Evolutionary conservation across 2,113 vertebrate species (phyloP).

Genomic region (Asarcornis scutulata): DNA sequence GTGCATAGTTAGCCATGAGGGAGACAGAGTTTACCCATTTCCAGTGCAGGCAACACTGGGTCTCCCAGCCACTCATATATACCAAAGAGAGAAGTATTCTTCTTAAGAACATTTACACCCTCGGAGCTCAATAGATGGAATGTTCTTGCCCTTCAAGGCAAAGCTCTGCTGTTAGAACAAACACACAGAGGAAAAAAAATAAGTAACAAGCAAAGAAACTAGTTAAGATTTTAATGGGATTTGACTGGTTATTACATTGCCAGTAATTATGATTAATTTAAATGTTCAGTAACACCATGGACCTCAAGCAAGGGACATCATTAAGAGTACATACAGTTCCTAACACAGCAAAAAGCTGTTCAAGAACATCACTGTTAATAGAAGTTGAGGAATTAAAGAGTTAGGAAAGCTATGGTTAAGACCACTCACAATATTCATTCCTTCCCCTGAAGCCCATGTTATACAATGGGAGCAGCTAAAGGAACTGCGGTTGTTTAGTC

Average conservation of each 20-base stretch:
- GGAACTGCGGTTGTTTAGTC: no score
- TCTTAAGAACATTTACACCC: slow-evolving; percentile 12
- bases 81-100: slow-evolving; percentile 16
- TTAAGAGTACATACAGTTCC: not conserved
- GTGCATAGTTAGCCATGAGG: slow-evolving; percentile 48
- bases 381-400: not conserved
- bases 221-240: slow-evolving; percentile 18
- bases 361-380: not conserved
- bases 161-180: slow-evolving; percentile 27
- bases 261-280: not conserved
- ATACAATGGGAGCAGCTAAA: not conserved
- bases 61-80: not conserved
- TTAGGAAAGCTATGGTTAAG: not conserved
- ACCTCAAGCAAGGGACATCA: not conserved
- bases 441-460: accelerated
- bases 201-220: not conserved
- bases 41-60: not conserved
- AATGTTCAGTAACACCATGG: not conserved
- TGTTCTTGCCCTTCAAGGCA: slow-evolving; percentile 44
- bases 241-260: not conserved
- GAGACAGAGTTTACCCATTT: slow-evolving; percentile 40
- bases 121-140: slow-evolving; percentile 42
- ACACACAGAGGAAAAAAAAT: not conserved
- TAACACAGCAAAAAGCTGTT: not conserved
- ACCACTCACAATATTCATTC: not conserved